These are phyloP conservation scores for Tiaroga cobitis DNA, from an alignment of 2,797 vertebrate species.

Conservation along the genomic window DNA sequence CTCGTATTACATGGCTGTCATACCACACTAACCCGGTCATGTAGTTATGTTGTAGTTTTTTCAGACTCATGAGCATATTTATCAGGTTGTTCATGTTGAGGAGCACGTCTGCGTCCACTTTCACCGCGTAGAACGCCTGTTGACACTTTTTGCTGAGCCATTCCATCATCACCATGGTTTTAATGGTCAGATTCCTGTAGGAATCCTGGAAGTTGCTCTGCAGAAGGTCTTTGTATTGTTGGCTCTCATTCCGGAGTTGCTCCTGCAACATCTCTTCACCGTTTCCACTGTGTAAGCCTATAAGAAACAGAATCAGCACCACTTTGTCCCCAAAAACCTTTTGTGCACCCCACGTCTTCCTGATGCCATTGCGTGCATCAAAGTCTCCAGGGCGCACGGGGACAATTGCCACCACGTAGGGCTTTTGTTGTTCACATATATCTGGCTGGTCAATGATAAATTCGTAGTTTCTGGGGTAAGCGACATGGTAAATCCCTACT, in stretches of 20 bases:
- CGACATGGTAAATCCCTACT: slow-evolving; percentile 61
- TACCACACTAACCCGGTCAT: slow-evolving; percentile 73
- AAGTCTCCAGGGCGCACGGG: slow-evolving; percentile 35
- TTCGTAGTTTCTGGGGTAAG: slow-evolving; percentile 68
- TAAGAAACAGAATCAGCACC: slow-evolving; percentile 78
- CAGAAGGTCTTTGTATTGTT: slow-evolving; percentile 71
- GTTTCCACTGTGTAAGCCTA: slow-evolving; percentile 61
- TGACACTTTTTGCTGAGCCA: slow-evolving; percentile 74
- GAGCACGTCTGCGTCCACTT: slow-evolving; percentile 81
- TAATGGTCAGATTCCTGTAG: slow-evolving; percentile 80
- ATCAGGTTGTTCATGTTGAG: slow-evolving; percentile 75
- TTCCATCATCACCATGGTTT: slow-evolving; percentile 81
- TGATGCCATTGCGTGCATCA: slow-evolving; percentile 64
- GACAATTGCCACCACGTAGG: slow-evolving; percentile 80
- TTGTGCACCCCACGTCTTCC: slow-evolving; percentile 80
- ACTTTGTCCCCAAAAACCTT: slow-evolving; percentile 63
- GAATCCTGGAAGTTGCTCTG: slow-evolving; percentile 79
- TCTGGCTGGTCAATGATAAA: slow-evolving; percentile 74
- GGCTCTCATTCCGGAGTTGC: slow-evolving; percentile 66
- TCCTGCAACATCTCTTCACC: slow-evolving; percentile 49
- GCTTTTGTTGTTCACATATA: slow-evolving; percentile 65
- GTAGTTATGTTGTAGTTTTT: slow-evolving; percentile 51
- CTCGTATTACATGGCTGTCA: slow-evolving; percentile 61
- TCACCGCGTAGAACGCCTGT: slow-evolving; percentile 71
- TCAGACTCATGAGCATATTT: slow-evolving; percentile 61